Evolutionary conservation across 1,140 invertebrate genomes (phyloP).

Genomic region (Grapholita molesta): DNA sequence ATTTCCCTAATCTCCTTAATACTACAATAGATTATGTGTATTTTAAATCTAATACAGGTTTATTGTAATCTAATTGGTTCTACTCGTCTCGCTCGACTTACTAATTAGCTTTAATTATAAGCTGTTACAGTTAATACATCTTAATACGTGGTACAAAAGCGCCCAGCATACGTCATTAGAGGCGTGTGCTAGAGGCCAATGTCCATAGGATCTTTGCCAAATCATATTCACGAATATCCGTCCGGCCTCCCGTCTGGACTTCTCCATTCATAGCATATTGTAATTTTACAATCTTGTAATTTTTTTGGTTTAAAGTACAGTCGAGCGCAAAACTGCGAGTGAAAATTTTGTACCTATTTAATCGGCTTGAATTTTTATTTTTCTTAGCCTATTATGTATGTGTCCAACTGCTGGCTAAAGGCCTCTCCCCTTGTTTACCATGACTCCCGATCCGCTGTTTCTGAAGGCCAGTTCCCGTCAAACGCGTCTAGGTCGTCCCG

Average conservation of each 20-base stretch:
- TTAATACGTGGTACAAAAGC: background rate
- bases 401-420: no score
- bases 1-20: background rate
- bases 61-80: background rate
- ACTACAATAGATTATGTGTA: no score
- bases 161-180: slow-evolving; percentile 30
- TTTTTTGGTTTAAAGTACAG: background rate
- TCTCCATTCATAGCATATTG: slow-evolving; percentile 3
- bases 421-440: no score
- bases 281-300: background rate
- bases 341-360: no score
- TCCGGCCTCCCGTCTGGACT: slow-evolving; percentile 11
- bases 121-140: background rate
- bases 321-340: no score
- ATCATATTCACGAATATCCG: slow-evolving; percentile 6
- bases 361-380: no score
- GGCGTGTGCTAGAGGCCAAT: slow-evolving; percentile 39
- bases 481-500: no score
- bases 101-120: slow-evolving; percentile 4
- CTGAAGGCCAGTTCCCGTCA: no score
- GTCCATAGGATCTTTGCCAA: slow-evolving; percentile 35
- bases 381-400: no score
- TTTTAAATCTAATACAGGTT: background rate
- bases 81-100: background rate
- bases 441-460: no score